These are phyloP conservation scores for Andrena chrysosceles DNA, from an alignment of 2,888 invertebrate genomes.

Conservation along the genomic window DNA sequence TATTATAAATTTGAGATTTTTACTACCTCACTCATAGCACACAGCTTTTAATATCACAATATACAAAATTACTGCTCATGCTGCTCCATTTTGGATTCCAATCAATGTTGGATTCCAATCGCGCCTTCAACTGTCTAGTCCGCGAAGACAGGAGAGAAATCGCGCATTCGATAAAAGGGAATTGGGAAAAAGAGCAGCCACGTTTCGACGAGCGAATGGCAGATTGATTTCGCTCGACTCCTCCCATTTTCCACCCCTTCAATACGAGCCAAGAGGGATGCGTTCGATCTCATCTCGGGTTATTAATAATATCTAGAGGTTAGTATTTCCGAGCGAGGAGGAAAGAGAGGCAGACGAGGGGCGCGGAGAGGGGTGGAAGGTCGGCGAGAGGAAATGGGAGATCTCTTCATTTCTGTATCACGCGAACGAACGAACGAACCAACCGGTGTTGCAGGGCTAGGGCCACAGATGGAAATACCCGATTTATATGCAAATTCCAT, in stretches of 20 bases:
- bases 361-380: conserved; percentile 43
- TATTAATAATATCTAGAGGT: conserved; percentile 85
- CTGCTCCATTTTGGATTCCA: no score
- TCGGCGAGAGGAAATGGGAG: conserved; percentile 79
- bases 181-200: conserved; percentile 49
- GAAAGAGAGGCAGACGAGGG: conserved; percentile 44
- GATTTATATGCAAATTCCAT: conserved; percentile 90
- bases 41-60: no score
- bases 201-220: conserved; percentile 77
- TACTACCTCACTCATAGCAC: no score
- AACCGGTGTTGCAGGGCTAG: conserved; percentile 67
- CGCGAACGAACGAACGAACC: conserved; percentile 78
- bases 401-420: conserved; percentile 84
- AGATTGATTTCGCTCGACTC: conserved; percentile 81
- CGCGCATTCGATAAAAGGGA: conserved; percentile 35
- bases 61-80: no score
- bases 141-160: neutral
- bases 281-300: conserved; percentile 83
- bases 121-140: neutral
- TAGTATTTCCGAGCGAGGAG: conserved; percentile 80
- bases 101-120: no score
- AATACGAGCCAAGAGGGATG: conserved; percentile 69
- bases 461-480: conserved; percentile 88
- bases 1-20: no score
- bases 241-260: conserved; percentile 64